Base-by-base conservation (phyloP, 2,888 invertebrate genomes). In the Drosophila vallismaia region DNA sequence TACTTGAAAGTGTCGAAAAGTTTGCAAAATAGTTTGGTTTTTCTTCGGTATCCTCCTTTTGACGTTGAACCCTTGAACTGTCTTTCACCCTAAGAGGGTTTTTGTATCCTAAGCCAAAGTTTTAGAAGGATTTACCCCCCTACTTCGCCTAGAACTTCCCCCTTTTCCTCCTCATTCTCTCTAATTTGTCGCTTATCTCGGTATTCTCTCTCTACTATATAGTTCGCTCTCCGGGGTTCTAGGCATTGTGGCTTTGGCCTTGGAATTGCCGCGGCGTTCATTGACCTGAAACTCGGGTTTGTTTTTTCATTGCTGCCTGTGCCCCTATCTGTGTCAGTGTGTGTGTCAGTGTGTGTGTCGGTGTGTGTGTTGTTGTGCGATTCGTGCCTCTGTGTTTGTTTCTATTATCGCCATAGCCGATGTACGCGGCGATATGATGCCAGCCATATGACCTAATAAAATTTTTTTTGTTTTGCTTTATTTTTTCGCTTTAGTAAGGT, bases 211-310 rank as follows among this genome's bases (percentile, higher is more conserved):
- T 31, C 14, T 19, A 14, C 45, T 31, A n/a, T 19, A 14, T 19
- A 26, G 48, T 72, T 29, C 49, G 48, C 55, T 54, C 71, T 69
- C 46, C 49, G 60, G 57, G 59, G 72, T 60, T 83, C 76, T 83
- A 71, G 76, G 71, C 71, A 76, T 57, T 76, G 69, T 81, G 88
- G 88, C 88, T 89, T 88, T 90, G 90, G 89, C 89, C 89, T 90
- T 90, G 90, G 89, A 83, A 88, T 80, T 67, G 88, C 76, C 85
- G 70, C 45, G 71, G 66, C 88, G 86, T 86, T 86, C 86, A 88
- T 88, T 86, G 86, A 86, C 88, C 86, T 70, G 82, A 59, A 57
- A 68, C 68, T 68, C 67, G 67, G 59, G 71, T 76, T 53, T 74
- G 71, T 71, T 77, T 76, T 78, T 76, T 69, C 75, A 48, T 60